phyloP scores from a whole-genome alignment of 2,888 invertebrate genomes.

The Luperina nickerlii region DNA sequence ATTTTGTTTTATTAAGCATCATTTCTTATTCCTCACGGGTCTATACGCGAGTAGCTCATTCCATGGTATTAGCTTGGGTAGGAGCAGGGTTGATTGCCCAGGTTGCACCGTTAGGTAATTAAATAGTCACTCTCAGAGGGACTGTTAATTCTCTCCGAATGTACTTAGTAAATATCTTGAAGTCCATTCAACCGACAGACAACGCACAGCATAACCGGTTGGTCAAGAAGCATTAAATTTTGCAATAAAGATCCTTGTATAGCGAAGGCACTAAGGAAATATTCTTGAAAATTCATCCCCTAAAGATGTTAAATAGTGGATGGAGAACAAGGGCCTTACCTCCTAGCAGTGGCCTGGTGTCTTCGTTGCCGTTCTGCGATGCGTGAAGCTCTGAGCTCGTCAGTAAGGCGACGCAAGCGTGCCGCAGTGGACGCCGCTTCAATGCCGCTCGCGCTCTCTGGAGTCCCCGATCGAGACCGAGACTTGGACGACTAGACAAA shows the following conservation, averaged over 20 bases:
- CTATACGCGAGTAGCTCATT: neutral
- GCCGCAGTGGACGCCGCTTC: conserved; percentile 87
- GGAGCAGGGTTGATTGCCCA: neutral
- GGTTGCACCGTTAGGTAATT: neutral
- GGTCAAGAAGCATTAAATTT: neutral
- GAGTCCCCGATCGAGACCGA: conserved; percentile 92
- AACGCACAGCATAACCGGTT: neutral
- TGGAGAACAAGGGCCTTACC: conserved; percentile 67
- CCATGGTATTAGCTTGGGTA: neutral
- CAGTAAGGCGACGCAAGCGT: conserved; percentile 93
- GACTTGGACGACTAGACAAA: conserved; percentile 91
- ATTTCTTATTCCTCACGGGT: neutral
- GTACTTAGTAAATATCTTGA: neutral
- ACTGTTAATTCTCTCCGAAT: neutral
- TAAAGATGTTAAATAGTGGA: neutral
- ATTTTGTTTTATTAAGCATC: neutral
- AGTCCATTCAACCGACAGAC: neutral
- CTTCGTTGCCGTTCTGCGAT: conserved; percentile 85
- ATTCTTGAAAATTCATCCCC: neutral
- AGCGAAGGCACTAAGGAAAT: too few species aligned
- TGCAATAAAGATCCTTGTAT: neutral
- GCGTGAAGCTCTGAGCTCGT: conserved; percentile 91
- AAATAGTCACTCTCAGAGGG: neutral
- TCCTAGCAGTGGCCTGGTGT: conserved; percentile 83
- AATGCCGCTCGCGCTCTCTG: conserved; percentile 84